Percentiles rank a stretch among this genome's conserved stretches.
These are phyloP conservation scores for Pampusana beccarii DNA, from an alignment of 2,113 vertebrate genomes.

Conservation along the genomic window DNA sequence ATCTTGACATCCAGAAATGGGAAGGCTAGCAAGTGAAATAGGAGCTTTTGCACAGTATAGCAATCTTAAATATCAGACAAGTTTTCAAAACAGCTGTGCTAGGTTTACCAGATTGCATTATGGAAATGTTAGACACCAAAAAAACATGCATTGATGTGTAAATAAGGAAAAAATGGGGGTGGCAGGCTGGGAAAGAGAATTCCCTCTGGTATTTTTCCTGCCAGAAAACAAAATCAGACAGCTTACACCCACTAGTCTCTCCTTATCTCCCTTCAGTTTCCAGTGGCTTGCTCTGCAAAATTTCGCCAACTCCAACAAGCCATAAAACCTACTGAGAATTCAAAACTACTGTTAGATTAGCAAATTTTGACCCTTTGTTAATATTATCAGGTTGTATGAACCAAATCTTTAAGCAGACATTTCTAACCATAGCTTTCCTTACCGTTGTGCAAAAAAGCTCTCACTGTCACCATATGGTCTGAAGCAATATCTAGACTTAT, in stretches of 20 bases:
- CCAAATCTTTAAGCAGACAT: constrained; percentile 12
- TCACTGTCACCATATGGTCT: constrained; percentile 3
- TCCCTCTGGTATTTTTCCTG: constrained; percentile 66
- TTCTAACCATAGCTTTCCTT: neutral
- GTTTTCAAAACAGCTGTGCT: constrained; percentile 31
- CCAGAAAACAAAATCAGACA: constrained; percentile 66
- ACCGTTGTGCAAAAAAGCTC: neutral
- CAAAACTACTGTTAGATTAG: neutral
- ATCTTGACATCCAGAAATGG: neutral
- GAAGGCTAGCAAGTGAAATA: constrained; percentile 11
- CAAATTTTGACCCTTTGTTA: neutral
- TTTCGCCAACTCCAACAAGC: neutral
- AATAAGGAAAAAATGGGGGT: constrained; percentile 31
- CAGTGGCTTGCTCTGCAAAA: constrained; percentile 50
- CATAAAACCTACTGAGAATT: neutral
- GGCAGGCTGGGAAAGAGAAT: constrained; percentile 62
- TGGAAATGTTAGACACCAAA: constrained; percentile 9
- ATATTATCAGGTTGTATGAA: neutral
- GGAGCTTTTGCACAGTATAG: constrained; percentile 19
- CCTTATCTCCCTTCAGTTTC: constrained; percentile 54
- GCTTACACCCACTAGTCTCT: constrained; percentile 68
- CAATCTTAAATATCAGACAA: neutral
- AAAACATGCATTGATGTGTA: constrained; percentile 6
- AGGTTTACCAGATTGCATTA: constrained; percentile 5
- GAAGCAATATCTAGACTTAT: constrained; percentile 36